Conservation (phyloP, 2,797 vertebrate genomes). For the Streptopelia turtur region DNA sequence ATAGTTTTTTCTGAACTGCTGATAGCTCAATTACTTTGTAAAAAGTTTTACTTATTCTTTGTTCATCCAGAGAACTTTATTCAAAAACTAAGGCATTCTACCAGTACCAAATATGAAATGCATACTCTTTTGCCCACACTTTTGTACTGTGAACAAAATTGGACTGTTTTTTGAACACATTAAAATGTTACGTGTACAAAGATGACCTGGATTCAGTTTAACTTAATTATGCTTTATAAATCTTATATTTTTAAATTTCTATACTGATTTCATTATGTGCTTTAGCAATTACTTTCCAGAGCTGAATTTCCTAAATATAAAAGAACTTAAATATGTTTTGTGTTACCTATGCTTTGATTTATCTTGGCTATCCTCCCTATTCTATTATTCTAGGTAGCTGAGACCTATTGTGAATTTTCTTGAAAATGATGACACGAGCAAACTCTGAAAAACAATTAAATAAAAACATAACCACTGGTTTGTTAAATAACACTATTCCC, state of each 20-base stretch:
- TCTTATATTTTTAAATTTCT: neutral
- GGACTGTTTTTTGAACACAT: neutral
- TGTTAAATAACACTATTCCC: neutral
- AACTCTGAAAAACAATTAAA: slow-evolving; percentile 2
- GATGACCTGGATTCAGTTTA: neutral
- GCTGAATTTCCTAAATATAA: neutral
- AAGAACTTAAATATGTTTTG: neutral
- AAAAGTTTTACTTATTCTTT: slow-evolving; percentile 52
- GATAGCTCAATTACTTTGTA: slow-evolving; percentile 38
- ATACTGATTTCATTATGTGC: neutral
- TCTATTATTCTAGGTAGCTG: neutral
- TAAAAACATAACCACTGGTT: neutral
- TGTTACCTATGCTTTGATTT: neutral
- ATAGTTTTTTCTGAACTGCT: neutral
- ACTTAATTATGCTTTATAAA: neutral
- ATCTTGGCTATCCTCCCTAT: neutral
- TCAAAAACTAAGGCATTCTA: neutral
- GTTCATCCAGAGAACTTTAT: neutral
- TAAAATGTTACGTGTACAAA: neutral
- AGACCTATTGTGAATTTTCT: neutral
- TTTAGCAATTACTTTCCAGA: neutral
- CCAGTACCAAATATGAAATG: neutral
- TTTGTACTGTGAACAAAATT: neutral
- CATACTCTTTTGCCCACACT: neutral
- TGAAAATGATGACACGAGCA: neutral